Evolutionary conservation across 2,888 invertebrate species (phyloP).

Genomic region (Perizoma affinitatum): DNA sequence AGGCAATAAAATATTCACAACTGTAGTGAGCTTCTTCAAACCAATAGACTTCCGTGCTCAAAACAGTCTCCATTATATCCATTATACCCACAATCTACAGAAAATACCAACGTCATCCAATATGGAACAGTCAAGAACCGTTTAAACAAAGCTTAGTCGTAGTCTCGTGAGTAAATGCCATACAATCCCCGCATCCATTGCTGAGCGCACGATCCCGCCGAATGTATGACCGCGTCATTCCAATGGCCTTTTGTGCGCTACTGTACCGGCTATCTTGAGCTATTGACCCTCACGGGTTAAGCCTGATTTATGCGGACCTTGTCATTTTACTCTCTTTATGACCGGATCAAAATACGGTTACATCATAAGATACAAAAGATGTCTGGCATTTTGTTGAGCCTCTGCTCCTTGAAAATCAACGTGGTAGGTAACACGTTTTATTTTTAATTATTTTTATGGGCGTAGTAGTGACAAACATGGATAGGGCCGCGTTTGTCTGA

Average conservation of each 20-base stretch:
- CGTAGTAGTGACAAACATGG: too few species aligned
- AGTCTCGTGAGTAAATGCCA: constrained; percentile 67
- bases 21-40: constrained; percentile 11
- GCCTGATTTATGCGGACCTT: constrained; percentile 41
- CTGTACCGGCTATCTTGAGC: constrained; percentile 51
- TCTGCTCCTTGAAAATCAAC: constrained; percentile 3
- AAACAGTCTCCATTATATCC: neutral
- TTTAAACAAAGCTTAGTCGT: constrained; percentile 65
- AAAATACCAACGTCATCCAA: constrained; percentile 30
- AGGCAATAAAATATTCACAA: constrained; percentile 1
- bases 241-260: constrained; percentile 43
- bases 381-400: constrained; percentile 7
- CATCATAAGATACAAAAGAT: constrained; percentile 21
- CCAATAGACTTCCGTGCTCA: constrained; percentile 13
- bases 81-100: constrained; percentile 16
- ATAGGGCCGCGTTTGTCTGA: too few species aligned
- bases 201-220: constrained; percentile 73
- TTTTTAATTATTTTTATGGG: too few species aligned
- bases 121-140: constrained; percentile 53
- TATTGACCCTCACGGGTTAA: constrained; percentile 51
- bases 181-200: constrained; percentile 76
- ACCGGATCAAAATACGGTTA: constrained; percentile 28
- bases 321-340: constrained; percentile 32
- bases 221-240: constrained; percentile 64
- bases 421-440: constrained; percentile 11